These are phyloP conservation scores for Ptychobarbus kaznakovi DNA, from an alignment of 2,797 vertebrate genomes.

Conservation along the genomic window DNA sequence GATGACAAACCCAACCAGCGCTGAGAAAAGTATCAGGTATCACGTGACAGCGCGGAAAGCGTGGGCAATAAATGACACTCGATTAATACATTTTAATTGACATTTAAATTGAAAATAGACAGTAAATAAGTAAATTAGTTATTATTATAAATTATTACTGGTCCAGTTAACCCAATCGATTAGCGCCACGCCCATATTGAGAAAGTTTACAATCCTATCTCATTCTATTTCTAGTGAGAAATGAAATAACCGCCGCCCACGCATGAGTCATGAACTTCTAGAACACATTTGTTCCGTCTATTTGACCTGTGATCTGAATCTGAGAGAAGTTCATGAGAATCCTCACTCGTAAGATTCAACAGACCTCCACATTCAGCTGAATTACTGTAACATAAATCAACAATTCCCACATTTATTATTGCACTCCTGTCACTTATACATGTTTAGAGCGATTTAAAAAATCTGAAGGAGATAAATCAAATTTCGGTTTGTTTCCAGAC, in stretches of 20 bases:
- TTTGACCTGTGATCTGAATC: background rate
- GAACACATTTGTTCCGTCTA: background rate
- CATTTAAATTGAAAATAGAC: too few species aligned
- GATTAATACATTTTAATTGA: background rate
- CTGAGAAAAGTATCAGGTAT: background rate
- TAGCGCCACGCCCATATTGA: background rate
- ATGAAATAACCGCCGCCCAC: background rate
- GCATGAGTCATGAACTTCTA: background rate
- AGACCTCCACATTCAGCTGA: background rate
- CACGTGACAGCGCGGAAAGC: background rate
- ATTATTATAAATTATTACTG: background rate
- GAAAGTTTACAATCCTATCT: rapidly evolving
- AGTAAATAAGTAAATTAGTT: background rate
- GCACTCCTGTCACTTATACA: background rate
- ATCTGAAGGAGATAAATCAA: background rate
- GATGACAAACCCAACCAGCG: background rate
- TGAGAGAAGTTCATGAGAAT: background rate
- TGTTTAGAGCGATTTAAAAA: background rate
- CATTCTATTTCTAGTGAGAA: background rate
- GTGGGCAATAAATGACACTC: background rate
- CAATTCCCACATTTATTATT: background rate
- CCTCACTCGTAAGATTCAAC: background rate
- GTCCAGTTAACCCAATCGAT: background rate
- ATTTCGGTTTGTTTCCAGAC: background rate
- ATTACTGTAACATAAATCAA: background rate